Base-by-base conservation (phyloP, 2,888 invertebrate genomes). In the Zaprionus bogoriensis region DNA sequence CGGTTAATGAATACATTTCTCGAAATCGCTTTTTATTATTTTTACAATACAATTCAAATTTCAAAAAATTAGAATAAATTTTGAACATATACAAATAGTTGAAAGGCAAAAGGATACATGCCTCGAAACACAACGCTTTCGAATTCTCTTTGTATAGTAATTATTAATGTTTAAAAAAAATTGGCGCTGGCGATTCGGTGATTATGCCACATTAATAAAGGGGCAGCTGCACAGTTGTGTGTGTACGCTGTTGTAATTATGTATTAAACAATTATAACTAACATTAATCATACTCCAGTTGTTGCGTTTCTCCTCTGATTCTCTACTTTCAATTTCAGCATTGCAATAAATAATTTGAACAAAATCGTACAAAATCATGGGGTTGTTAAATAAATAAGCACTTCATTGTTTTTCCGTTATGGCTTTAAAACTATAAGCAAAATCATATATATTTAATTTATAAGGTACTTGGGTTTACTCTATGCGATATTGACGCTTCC, bases 391-490 rank as follows among this genome's bases (percentile, higher is more conserved):
- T 67, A 84, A 77, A 66, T 75, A 67, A 58, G 67, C 61, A 57
- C 58, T 62, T 63, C 55, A 73, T 52, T 71, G 50, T 63, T 61
- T 57, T 72, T 59, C 19, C 27, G 58, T 69, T 59, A 63, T 62
- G 62, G 59, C 62, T 55, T 55, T 58, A 71, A 74, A 58, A 70
- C 66, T 74, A 80, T 62, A 71, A 74, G 71, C 74, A 73, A 68
- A 70, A 74, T 84, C 70, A 84, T 81, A 81, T 76, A 84, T 63
- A 76, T 76, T 74, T 63, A 76, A 74, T 74, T 17, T 84, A 82
- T 82, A 81, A 82, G 82, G 82, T 82, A 82, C 82, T 87, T 82
- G 87, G 82, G 85, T 87, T 78, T 74, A 67, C 60, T 65, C 71
- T 68, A 74, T 77, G 67, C 58, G 52, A 76, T 73, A 66, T 67